These are phyloP conservation scores for Clavelina lepadiformis DNA, from an alignment of 23 tunicate species.

Conservation along the genomic window DNA sequence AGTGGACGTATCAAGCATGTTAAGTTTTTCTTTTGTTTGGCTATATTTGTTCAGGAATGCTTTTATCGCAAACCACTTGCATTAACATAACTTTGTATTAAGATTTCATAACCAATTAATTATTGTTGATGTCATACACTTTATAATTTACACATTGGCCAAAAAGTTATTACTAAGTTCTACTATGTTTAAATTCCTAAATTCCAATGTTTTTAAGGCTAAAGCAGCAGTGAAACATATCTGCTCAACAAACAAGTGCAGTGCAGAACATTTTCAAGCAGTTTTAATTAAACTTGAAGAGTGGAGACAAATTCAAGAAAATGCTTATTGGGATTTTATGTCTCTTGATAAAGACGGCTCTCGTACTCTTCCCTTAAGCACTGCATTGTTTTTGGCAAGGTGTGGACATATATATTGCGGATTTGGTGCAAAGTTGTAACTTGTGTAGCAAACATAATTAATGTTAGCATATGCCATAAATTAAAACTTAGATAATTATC, in stretches of 20 bases:
- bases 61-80: too few species aligned
- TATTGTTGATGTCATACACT: too few species aligned
- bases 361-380: slow-evolving; percentile 25
- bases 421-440: neutral
- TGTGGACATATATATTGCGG: neutral
- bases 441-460: too few species aligned
- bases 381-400: slow-evolving; percentile 64
- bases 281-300: slow-evolving; percentile 53
- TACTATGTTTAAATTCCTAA: too few species aligned
- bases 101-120: too few species aligned
- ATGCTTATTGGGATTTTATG: slow-evolving; percentile 79
- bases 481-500: too few species aligned
- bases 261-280: slow-evolving; percentile 33
- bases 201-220: slow-evolving; percentile 10
- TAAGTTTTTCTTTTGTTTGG: neutral
- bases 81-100: too few species aligned
- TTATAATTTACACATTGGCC: too few species aligned
- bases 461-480: too few species aligned
- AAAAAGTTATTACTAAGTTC: too few species aligned
- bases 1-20: too few species aligned
- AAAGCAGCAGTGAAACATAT: slow-evolving; percentile 39
- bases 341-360: slow-evolving; percentile 44
- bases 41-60: too few species aligned
- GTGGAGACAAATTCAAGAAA: slow-evolving; percentile 32
- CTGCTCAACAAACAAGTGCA: slow-evolving; percentile 10